Conservation (phyloP, 1,140 invertebrate species). For the Trichoplusia ni region DNA sequence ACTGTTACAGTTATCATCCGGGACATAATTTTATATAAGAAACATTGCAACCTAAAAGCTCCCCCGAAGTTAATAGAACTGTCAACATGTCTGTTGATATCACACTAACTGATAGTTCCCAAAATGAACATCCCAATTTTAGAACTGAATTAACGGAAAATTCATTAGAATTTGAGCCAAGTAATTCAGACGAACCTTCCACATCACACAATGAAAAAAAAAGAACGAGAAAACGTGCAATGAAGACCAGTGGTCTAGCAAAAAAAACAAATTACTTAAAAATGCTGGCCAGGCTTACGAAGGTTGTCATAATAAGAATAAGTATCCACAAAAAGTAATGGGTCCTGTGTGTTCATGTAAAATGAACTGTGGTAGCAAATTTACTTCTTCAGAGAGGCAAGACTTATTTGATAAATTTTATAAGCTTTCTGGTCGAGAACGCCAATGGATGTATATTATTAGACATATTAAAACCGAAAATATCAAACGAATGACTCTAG, state of each 20-base stretch:
- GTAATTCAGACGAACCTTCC: background rate
- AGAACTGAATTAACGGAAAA: background rate
- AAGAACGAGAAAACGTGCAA: conserved; percentile 31
- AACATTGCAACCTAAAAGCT: conserved; percentile 25
- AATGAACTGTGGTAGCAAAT: conserved; percentile 30
- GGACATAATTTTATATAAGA: conserved; percentile 11
- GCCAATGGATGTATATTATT: conserved; percentile 38
- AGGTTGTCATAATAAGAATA: too few relatives aligned
- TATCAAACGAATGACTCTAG: conserved; percentile 39
- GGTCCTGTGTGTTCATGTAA: conserved; percentile 38
- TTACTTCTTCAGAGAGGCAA: too few relatives aligned
- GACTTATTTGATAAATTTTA: conserved; percentile 39
- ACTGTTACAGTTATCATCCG: conserved; percentile 12
- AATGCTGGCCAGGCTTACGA: conserved; percentile 34
- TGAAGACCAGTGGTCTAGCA: conserved; percentile 28
- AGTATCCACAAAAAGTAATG: conserved; percentile 29
- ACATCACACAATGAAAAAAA: too few relatives aligned
- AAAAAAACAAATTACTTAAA: conserved; percentile 35
- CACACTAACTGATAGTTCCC: background rate
- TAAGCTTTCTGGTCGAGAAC: conserved; percentile 25
- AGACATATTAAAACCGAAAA: conserved; percentile 25
- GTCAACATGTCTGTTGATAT: background rate
- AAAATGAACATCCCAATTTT: conserved; percentile 25
- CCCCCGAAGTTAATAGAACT: background rate
- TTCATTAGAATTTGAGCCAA: background rate